Evolutionary conservation across 2,113 vertebrate species (phyloP).

Genomic region (Notiomystis cincta): DNA sequence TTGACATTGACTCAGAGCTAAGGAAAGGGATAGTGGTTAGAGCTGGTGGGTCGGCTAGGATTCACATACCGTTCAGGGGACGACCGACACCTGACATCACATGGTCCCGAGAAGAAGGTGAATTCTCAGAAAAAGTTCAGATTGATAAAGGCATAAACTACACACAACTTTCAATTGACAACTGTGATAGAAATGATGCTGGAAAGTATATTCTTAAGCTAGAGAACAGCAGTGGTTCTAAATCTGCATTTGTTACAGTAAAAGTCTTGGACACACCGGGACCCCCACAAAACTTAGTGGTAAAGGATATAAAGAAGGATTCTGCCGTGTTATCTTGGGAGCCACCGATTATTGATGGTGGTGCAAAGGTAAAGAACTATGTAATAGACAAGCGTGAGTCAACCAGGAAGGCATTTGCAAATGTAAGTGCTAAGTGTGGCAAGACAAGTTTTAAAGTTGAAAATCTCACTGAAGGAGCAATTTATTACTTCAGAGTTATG

Average conservation of each 20-base stretch:
- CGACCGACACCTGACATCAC: constrained; percentile 89
- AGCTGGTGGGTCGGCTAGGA: constrained; percentile 89
- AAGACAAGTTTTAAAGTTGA: constrained; percentile 93
- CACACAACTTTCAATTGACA: constrained; percentile 90
- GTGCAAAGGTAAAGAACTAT: constrained; percentile 92
- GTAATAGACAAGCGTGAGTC: constrained; percentile 97
- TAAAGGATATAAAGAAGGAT: constrained; percentile 91
- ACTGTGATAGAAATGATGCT: constrained; percentile 93
- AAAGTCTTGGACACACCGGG: constrained; percentile 96
- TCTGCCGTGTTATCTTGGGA: constrained; percentile 91
- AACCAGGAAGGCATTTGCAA: constrained; percentile 90
- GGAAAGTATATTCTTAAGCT: constrained; percentile 91
- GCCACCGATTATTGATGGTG: constrained; percentile 92
- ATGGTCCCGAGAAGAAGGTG: constrained; percentile 92
- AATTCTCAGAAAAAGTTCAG: constrained; percentile 87
- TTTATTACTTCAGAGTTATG: constrained; percentile 97
- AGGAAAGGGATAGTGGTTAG: constrained; percentile 91
- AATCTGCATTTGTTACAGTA: constrained; percentile 93
- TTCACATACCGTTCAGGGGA: constrained; percentile 92
- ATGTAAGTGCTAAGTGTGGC: constrained; percentile 87
- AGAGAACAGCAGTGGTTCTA: constrained; percentile 90
- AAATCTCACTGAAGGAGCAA: constrained; percentile 88
- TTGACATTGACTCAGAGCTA: constrained; percentile 92
- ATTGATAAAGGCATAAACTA: constrained; percentile 86
- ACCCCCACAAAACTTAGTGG: constrained; percentile 83